A percentile compares a stretch with the other conserved stretches of the same genome.
Conservation (phyloP, 2,888 invertebrate genomes). For the Uloborus plumipes region DNA sequence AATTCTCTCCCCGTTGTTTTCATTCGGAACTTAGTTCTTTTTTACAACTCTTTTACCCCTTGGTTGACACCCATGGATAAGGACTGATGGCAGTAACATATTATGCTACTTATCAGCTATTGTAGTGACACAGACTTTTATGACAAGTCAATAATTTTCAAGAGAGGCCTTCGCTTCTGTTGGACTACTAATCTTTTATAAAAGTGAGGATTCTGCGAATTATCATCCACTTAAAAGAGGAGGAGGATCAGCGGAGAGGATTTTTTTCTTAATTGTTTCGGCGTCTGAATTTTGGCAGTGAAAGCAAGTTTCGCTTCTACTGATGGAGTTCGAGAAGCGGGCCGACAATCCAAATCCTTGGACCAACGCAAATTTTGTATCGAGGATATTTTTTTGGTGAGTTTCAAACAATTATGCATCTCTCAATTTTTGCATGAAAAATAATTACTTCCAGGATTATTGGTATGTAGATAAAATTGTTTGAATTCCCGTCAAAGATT, state of each 20-base stretch:
- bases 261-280: no score
- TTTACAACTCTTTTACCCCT: not conserved
- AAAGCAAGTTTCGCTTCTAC: not conserved
- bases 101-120: constrained; percentile 27
- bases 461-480: no score
- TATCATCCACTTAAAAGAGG: not conserved
- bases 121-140: constrained; percentile 15
- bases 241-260: no score
- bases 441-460: no score
- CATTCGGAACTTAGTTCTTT: constrained; percentile 17
- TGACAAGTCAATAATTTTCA: constrained; percentile 2
- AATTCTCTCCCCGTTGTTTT: constrained; percentile 12
- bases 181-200: constrained; percentile 5
- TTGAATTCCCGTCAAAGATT: no score
- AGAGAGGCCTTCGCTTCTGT: not conserved
- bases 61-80: not conserved
- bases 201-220: constrained; percentile 5
- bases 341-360: constrained; percentile 47
- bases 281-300: no score
- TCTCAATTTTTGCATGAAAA: no score
- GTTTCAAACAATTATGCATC: not conserved
- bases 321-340: constrained; percentile 52
- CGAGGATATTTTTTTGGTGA: constrained; percentile 55
- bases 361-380: constrained; percentile 52
- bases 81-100: constrained; percentile 1